A percentile compares a stretch with the other conserved stretches of the same genome.
phyloP scores from a whole-genome alignment of 2,113 vertebrate genomes.

The Bufo bufo region DNA sequence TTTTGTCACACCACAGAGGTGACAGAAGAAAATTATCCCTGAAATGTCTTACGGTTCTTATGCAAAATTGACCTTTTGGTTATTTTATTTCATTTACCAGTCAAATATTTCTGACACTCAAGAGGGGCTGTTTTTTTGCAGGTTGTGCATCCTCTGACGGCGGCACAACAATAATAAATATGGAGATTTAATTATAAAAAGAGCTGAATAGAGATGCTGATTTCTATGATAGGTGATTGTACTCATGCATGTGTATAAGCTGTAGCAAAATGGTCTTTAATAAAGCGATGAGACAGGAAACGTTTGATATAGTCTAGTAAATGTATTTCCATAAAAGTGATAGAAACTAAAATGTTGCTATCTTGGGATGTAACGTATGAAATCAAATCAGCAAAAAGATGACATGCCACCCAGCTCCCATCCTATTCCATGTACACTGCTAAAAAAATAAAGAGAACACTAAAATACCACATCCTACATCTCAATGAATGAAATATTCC shows the following conservation, averaged over 20 bases:
- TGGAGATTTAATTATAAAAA: not conserved
- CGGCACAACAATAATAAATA: not conserved
- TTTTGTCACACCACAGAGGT: not conserved
- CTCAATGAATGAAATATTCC: too few species aligned
- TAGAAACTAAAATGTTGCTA: too few species aligned
- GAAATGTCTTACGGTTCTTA: conserved; percentile 10
- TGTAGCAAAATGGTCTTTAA: not conserved
- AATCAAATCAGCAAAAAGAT: too few species aligned
- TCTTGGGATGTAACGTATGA: too few species aligned
- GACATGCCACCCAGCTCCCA: too few species aligned
- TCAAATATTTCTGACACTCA: not conserved
- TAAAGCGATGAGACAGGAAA: not conserved
- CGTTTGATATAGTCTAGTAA: not conserved
- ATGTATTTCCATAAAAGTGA: not conserved
- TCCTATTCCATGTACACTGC: too few species aligned
- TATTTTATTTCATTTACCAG: not conserved
- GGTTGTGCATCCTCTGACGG: not conserved
- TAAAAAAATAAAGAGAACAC: too few species aligned
- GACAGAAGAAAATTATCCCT: not conserved
- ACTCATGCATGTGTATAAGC: not conserved
- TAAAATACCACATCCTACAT: too few species aligned
- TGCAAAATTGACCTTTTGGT: conserved; percentile 1
- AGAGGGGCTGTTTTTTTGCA: not conserved
- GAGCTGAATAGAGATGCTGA: not conserved
- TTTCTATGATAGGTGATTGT: not conserved